These are phyloP conservation scores for Oxytorus armatus DNA, from an alignment of 2,888 invertebrate species.

Conservation along the genomic window DNA sequence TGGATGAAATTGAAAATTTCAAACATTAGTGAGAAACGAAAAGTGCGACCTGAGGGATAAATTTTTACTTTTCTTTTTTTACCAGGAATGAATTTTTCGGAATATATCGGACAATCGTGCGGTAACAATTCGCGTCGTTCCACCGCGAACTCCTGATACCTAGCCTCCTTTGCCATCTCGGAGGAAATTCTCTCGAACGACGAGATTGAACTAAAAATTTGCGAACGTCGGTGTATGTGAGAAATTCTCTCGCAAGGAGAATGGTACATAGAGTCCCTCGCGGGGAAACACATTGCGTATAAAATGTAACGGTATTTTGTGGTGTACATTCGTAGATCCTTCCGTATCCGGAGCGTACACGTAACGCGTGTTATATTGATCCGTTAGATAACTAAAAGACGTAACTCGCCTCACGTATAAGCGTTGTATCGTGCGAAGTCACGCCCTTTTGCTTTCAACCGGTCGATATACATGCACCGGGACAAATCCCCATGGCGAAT, in stretches of 20 bases:
- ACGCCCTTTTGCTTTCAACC: not conserved
- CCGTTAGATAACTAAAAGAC: conserved; percentile 4
- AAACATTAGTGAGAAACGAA: too few relatives aligned
- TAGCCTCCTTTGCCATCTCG: not conserved
- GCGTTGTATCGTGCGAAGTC: not conserved
- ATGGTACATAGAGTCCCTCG: not conserved
- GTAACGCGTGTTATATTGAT: not conserved
- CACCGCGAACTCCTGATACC: too few relatives aligned
- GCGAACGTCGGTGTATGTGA: not conserved
- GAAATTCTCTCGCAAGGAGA: not conserved
- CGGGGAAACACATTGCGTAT: not conserved
- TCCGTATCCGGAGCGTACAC: conserved; percentile 6
- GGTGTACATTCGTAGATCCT: conserved; percentile 6
- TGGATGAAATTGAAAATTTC: too few relatives aligned
- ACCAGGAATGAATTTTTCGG: conserved; percentile 45
- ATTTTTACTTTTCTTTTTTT: too few relatives aligned
- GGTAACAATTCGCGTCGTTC: conserved; percentile 6
- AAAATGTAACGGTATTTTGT: not conserved
- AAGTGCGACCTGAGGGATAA: too few relatives aligned
- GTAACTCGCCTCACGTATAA: not conserved
- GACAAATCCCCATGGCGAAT: conserved; percentile 24
- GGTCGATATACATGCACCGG: not conserved
- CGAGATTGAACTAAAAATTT: not conserved
- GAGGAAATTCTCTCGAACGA: conserved; percentile 4
- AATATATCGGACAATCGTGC: conserved; percentile 32